Evolutionary conservation across 2,113 vertebrate genomes (phyloP), one percentile per base, ranked within the genome.

Genomic region (Pelusios castaneus): DNA sequence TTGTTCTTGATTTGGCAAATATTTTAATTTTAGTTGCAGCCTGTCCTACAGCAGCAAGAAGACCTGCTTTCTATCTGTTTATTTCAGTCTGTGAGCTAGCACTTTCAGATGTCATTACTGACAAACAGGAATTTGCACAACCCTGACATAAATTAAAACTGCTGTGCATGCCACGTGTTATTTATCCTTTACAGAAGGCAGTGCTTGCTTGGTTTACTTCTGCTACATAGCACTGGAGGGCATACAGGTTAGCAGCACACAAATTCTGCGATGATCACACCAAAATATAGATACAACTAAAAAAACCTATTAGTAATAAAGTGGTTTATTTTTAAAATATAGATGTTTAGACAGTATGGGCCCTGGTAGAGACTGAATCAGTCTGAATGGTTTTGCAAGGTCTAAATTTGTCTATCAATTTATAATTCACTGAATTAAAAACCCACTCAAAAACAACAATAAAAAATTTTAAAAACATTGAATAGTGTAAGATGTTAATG

Each of bases 181-280:
- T 17, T 93, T 76, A 78, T 58, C 83, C 43, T 82, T 91, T 82
- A 77, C 86, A 83, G 49, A 1, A 92, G 52, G n/a, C 34, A 38
- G 16, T 85, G 89, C 83, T 51, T 10, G 58, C 13, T n/a, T 34
- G 94, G 87, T 85, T 67, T 41, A 38, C 19, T 93, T 84, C 90
- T 21, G 56, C 67, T 56, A n/a, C 17, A 31, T 2, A 92, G 95
- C 97, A 96, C 97, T 97, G 98, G 98, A 91, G 98, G 98, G 97
- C 95, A 77, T 96, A 96, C 95, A 49, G 82, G 94, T 91, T 85
- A 84, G 90, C 82, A 93, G 82, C 92, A 95, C 52, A 51, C 54
- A 92, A 83, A 85, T 76, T 47, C 76, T 80, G 17, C 85, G 4
- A 12, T 87, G 34, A 41, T 45, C 22, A 16, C 70, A 86, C 75